These are phyloP conservation scores for Batillaria attramentaria DNA, from an alignment of 1,140 invertebrate genomes.

Conservation along the genomic window DNA sequence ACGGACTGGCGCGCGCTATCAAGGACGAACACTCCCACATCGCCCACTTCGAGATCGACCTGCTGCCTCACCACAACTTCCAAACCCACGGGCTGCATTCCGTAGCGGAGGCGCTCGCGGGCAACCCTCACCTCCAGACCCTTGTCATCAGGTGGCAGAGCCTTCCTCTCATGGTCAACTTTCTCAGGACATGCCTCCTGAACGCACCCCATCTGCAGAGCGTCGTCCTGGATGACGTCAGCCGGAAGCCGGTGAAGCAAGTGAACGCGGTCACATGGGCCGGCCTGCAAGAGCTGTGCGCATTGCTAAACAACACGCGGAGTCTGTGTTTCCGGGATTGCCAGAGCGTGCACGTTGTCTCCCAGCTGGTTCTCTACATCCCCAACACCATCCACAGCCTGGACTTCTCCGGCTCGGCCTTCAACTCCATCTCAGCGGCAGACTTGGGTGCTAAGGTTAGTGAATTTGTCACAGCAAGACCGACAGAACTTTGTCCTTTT, in stretches of 20 bases:
- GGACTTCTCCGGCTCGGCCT: conserved; percentile 48
- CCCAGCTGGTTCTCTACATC: conserved; percentile 53
- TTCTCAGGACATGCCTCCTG: conserved; percentile 40
- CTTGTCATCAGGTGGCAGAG: conserved; percentile 52
- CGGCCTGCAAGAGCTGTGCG: conserved; percentile 50
- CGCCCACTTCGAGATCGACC: conserved; percentile 49
- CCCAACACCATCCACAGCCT: conserved; percentile 49
- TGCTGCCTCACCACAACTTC: conserved; percentile 44
- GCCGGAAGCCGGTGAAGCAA: neutral
- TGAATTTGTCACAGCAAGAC: neutral
- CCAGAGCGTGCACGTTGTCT: conserved; percentile 45
- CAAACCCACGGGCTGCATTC: conserved; percentile 32
- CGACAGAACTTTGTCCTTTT: too few relatives aligned
- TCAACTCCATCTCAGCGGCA: conserved; percentile 56
- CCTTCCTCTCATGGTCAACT: conserved; percentile 49
- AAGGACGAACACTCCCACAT: conserved; percentile 33
- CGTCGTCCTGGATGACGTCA: conserved; percentile 37
- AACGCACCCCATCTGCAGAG: conserved; percentile 38
- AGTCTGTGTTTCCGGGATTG: conserved; percentile 47
- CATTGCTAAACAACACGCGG: conserved; percentile 46
- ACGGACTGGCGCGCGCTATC: conserved; percentile 44
- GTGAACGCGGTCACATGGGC: conserved; percentile 45
- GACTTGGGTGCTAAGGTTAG: conserved; percentile 44
- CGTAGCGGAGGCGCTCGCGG: conserved; percentile 40
- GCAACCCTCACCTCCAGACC: conserved; percentile 32